Evolutionary conservation across 2,113 vertebrate species (phyloP).

Genomic region (Anguilla rostrata): DNA sequence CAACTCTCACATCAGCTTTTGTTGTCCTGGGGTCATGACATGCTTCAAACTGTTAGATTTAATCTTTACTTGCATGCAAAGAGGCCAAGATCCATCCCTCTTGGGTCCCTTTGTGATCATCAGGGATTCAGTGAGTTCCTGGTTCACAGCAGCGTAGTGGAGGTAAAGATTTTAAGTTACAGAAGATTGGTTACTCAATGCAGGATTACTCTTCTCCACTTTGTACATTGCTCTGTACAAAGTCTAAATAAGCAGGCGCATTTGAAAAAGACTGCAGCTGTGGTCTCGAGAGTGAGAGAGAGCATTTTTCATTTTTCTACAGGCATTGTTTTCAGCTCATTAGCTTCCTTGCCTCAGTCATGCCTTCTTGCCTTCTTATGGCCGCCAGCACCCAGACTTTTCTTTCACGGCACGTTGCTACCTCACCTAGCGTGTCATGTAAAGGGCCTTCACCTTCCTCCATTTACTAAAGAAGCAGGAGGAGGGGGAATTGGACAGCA

Average conservation of each 20-base stretch:
- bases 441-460: background rate
- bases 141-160: background rate
- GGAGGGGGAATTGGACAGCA: constrained; percentile 10
- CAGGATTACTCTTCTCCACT: background rate
- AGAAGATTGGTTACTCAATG: background rate
- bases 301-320: background rate
- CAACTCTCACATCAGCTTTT: background rate
- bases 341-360: background rate
- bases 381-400: background rate
- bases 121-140: too few relatives aligned
- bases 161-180: background rate
- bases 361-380: too few relatives aligned
- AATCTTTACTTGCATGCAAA: background rate
- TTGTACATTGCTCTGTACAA: background rate
- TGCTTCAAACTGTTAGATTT: too few relatives aligned
- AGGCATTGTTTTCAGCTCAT: constrained; percentile 7
- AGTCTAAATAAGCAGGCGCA: background rate
- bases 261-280: background rate
- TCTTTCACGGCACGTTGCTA: background rate
- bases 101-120: background rate
- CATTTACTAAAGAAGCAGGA: background rate
- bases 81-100: background rate
- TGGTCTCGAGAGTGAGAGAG: background rate
- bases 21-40: too few relatives aligned
- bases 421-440: background rate